These are phyloP conservation scores for Dendrocopos noguchii DNA, from an alignment of 2,113 vertebrate species.

Conservation along the genomic window DNA sequence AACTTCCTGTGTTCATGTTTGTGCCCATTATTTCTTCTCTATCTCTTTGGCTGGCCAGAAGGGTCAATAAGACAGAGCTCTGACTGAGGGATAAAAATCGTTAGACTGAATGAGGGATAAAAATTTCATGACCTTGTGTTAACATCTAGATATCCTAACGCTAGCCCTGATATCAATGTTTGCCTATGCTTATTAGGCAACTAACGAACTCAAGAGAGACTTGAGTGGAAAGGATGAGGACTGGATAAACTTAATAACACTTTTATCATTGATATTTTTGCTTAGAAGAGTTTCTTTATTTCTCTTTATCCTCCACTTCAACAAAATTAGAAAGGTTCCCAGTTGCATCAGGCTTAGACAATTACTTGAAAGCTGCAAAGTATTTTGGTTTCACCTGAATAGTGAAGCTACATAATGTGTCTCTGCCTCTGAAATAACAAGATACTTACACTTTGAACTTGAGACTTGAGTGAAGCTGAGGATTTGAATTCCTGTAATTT, in stretches of 20 bases:
- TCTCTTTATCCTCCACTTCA: neutral
- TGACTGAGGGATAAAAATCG: neutral
- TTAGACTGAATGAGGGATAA: neutral
- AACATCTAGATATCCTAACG: neutral
- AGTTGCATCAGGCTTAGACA: neutral
- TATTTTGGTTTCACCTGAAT: neutral
- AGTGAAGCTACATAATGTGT: neutral
- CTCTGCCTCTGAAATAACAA: neutral
- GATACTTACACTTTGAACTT: conserved; percentile 33
- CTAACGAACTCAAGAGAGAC: neutral
- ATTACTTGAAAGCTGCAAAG: neutral
- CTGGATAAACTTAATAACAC: neutral
- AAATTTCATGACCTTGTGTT: neutral
- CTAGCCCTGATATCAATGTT: neutral
- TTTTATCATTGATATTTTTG: neutral
- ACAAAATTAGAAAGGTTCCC: neutral
- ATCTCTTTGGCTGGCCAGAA: neutral
- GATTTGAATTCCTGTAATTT: conserved; percentile 61
- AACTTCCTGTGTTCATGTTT: too few species aligned
- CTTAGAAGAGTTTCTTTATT: neutral
- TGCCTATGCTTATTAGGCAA: neutral
- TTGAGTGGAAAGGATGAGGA: neutral
- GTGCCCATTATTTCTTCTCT: neutral
- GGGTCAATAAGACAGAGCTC: neutral
- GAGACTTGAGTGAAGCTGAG: conserved; percentile 12